Conservation (phyloP, 2,888 invertebrate genomes). For the Germaria angustata region DNA sequence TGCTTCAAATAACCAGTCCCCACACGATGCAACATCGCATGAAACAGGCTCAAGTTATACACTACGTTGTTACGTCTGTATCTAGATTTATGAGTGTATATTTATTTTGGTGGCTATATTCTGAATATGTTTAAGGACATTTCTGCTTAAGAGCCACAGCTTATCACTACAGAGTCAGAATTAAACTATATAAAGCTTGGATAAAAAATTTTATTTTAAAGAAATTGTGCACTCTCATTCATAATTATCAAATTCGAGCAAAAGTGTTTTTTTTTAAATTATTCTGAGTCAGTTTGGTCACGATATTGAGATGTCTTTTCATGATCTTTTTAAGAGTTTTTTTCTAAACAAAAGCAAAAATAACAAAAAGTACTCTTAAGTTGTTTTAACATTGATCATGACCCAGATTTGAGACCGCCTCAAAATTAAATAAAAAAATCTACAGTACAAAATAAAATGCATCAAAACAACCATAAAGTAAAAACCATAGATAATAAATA, state of each 20-base stretch:
- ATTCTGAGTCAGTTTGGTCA: constrained; percentile 45
- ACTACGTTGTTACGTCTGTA: too few species aligned
- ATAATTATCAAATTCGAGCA: background rate
- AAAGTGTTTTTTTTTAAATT: background rate
- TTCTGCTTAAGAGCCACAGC: too few species aligned
- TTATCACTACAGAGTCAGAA: too few species aligned
- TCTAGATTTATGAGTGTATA: too few species aligned
- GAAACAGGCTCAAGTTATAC: too few species aligned
- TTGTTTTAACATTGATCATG: constrained; percentile 68
- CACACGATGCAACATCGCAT: too few species aligned
- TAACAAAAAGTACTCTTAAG: constrained; percentile 24
- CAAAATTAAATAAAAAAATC: constrained; percentile 42
- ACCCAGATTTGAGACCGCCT: constrained; percentile 61
- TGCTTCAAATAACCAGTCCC: too few species aligned
- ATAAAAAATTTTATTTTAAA: too few species aligned
- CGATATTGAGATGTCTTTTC: constrained; percentile 33
- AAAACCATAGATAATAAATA: constrained; percentile 12
- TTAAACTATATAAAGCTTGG: too few species aligned
- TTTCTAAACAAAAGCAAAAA: background rate
- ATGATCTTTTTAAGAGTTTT: constrained; percentile 13
- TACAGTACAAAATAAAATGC: constrained; percentile 15
- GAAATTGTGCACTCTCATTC: too few species aligned
- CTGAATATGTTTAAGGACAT: too few species aligned
- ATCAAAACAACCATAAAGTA: constrained; percentile 24
- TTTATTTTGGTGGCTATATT: too few species aligned